A percentile compares a stretch with the other conserved stretches of the same genome.
These are phyloP conservation scores for Drosophila ironensis DNA, from an alignment of 1,140 invertebrate genomes.

Conservation along the genomic window DNA sequence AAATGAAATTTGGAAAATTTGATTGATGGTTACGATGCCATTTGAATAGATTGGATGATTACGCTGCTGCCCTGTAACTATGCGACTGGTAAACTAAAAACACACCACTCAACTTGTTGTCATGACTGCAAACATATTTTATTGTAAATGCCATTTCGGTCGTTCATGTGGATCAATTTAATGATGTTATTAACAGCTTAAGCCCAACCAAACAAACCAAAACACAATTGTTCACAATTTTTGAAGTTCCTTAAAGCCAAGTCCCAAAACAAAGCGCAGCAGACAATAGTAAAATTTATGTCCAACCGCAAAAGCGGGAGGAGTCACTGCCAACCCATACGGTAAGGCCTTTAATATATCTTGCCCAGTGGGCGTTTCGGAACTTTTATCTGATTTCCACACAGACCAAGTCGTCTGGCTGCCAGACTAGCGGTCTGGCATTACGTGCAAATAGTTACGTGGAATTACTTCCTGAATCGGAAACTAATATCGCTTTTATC, in stretches of 20 bases:
- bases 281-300: no score
- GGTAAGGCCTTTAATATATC: no score
- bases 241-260: no score
- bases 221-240: background rate
- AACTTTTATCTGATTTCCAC: conserved; percentile 14
- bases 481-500: conserved; percentile 76
- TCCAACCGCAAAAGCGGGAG: no score
- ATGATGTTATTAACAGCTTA: conserved; percentile 49
- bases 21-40: conserved; percentile 31
- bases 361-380: conserved; percentile 34
- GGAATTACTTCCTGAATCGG: conserved; percentile 74
- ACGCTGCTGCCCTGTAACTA: background rate
- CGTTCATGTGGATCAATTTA: conserved; percentile 39
- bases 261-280: no score
- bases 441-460: conserved; percentile 76
- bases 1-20: conserved; percentile 1
- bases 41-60: background rate
- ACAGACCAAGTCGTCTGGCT: conserved; percentile 14
- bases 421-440: conserved; percentile 17
- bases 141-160: conserved; percentile 1
- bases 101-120: background rate
- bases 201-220: background rate
- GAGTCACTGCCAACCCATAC: no score
- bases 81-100: background rate
- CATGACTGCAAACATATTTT: conserved; percentile 3